Evolutionary conservation across 1,140 invertebrate species (phyloP).

Genomic region (Drosophila watanabei): DNA sequence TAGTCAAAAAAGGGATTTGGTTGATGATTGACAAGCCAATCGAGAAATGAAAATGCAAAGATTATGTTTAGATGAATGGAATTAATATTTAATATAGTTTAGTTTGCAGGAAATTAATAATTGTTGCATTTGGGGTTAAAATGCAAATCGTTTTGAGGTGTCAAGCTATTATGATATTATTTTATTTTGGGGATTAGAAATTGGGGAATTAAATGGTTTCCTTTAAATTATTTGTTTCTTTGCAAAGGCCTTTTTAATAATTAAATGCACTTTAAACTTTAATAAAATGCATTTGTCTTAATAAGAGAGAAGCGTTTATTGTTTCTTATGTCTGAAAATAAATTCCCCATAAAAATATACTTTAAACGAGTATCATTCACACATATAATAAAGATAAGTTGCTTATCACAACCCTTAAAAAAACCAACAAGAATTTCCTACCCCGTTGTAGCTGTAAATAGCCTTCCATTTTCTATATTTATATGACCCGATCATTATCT

Average conservation of each 20-base stretch:
- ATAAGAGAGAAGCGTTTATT: neutral
- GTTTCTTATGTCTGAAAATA: neutral
- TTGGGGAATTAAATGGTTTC: neutral
- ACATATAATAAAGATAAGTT: neutral
- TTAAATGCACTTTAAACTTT: too few species aligned
- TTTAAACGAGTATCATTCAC: neutral
- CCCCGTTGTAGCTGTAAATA: conserved; percentile 1
- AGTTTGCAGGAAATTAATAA: neutral
- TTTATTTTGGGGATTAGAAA: conserved; percentile 1
- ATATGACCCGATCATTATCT: conserved; percentile 29
- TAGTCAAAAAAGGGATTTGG: conserved; percentile 18
- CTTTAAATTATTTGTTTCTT: neutral
- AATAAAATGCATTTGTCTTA: neutral
- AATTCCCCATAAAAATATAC: neutral
- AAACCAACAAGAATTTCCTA: neutral
- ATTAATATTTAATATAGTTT: conserved; percentile 21
- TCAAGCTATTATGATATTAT: conserved; percentile 12
- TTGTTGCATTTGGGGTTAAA: conserved; percentile 1
- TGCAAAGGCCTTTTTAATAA: neutral
- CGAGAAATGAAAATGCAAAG: neutral
- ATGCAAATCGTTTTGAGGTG: conserved; percentile 13
- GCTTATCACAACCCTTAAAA: neutral
- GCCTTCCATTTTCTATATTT: conserved; percentile 10
- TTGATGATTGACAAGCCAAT: conserved; percentile 20
- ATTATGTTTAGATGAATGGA: neutral